Evolutionary conservation across 2,888 invertebrate genomes (phyloP), one percentile per base, ranked within the genome.

Genomic region (Tinea semifulvella): DNA sequence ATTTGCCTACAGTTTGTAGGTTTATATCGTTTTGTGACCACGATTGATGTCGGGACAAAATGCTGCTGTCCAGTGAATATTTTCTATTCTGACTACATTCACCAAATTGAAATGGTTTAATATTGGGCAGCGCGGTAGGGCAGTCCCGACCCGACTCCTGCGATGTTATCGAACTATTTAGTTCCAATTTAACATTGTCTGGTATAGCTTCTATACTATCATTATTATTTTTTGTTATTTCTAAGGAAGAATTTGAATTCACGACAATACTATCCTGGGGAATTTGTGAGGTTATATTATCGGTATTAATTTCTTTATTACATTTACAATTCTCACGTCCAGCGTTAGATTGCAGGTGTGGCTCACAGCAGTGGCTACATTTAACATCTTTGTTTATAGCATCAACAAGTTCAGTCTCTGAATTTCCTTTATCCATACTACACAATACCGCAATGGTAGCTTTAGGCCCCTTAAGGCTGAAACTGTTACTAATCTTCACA

Each of bases 401-500:
- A 7, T 22, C 40, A 7, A 40, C 28, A 1, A 14, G 40, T 14
- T 50, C 59, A 18, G 67, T 68, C 50, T 63, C 65, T 46, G 58
- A 54, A 13, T 69, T 68, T 14, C 70, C 71, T 18, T 58, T 60
- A 2, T 68, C 68, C 47, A 62, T 49, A 36, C 17, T 67, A 48
- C 60, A 70, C 44, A 64, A 61, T 68, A 76, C 69, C 13, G 73
- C 65, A 58, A 68, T 73, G 47, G 70, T 73, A 1, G 70, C 71
- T 8, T 61, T 59, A 2, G 74, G 75, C 1, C 69, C 71, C 49
- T 74, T 74, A 18, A 75, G 53, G 25, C 73, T 60, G 70, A 73
- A 71, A 50, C 74, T 75, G 42, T 69, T 76, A 40, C 71, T 77
- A 68, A 76, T 76, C 62, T 76, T 79, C 0, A 77, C 79, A 6